Percentiles rank a stretch among this genome's conserved stretches.
Conservation (phyloP, 1,140 invertebrate species). For the Ceratina calcarata region DNA sequence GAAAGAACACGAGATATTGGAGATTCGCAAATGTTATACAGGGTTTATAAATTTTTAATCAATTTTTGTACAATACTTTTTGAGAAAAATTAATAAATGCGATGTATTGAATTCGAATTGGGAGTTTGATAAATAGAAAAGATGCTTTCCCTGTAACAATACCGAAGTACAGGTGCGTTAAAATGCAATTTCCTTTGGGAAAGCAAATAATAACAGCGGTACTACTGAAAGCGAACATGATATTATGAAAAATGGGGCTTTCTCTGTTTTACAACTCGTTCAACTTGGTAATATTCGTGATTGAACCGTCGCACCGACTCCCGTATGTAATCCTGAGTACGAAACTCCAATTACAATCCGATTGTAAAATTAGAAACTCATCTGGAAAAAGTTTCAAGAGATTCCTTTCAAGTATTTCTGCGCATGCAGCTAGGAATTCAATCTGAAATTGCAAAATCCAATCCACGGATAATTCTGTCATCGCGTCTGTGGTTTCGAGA, state of each 20-base stretch:
- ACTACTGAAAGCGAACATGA: slow-evolving; percentile 40
- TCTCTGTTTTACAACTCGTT: slow-evolving; percentile 34
- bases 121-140: not conserved
- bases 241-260: slow-evolving; percentile 23
- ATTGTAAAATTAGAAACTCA: not conserved
- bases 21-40: too few species aligned
- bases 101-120: too few species aligned
- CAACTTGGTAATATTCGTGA: too few species aligned
- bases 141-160: slow-evolving; percentile 27
- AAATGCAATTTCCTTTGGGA: slow-evolving; percentile 41
- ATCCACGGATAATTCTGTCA: not conserved
- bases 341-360: not conserved
- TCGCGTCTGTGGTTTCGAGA: slow-evolving; percentile 19
- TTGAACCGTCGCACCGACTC: too few species aligned
- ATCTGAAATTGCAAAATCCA: slow-evolving; percentile 8
- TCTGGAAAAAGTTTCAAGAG: not conserved
- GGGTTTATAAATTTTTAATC: not conserved
- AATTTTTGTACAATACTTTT: too few species aligned
- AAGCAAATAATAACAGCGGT: slow-evolving; percentile 46
- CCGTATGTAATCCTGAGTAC: too few species aligned
- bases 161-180: not conserved
- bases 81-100: too few species aligned
- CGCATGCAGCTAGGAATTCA: too few species aligned
- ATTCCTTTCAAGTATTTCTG: not conserved
- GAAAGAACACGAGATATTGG: too few species aligned